phyloP scores from a whole-genome alignment of 2,888 invertebrate genomes.

The Agrotis exclamationis region DNA sequence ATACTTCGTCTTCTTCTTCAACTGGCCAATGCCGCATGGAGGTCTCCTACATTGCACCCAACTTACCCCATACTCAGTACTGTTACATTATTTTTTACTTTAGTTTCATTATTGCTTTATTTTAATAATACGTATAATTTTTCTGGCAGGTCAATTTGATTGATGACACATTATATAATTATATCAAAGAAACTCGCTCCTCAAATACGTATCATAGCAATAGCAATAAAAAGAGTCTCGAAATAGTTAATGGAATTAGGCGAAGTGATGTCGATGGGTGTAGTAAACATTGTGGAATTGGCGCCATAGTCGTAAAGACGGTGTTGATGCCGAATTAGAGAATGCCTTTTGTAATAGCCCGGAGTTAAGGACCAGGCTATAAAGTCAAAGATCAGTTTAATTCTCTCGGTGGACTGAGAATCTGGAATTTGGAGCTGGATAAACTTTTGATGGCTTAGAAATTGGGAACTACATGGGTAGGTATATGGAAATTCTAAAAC shows the following conservation, averaged over 20 bases:
- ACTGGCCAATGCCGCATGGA: too few relatives aligned
- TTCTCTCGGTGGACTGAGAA: conserved; percentile 30
- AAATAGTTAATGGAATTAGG: conserved; percentile 64
- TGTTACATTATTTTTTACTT: too few relatives aligned
- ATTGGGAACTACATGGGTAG: not conserved
- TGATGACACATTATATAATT: too few relatives aligned
- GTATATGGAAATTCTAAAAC: not conserved
- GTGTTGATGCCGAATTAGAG: conserved; percentile 71
- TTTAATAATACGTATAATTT: too few relatives aligned
- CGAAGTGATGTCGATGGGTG: conserved; percentile 65
- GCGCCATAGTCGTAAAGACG: conserved; percentile 71
- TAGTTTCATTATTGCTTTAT: too few relatives aligned
- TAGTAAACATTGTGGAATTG: conserved; percentile 71
- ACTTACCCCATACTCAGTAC: too few relatives aligned
- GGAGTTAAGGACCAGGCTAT: conserved; percentile 50
- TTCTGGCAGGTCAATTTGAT: too few relatives aligned
- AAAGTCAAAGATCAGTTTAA: conserved; percentile 51
- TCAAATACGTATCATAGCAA: conserved; percentile 51
- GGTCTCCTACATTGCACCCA: too few relatives aligned
- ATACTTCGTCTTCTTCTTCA: too few relatives aligned
- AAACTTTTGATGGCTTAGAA: conserved; percentile 9
- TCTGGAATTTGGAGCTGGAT: conserved; percentile 8
- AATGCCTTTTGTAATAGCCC: conserved; percentile 62
- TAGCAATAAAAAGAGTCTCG: conserved; percentile 51
- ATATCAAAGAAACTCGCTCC: conserved; percentile 19